Evolutionary conservation across 2,797 vertebrate genomes (phyloP).

Genomic region (Coregonus sp.): DNA sequence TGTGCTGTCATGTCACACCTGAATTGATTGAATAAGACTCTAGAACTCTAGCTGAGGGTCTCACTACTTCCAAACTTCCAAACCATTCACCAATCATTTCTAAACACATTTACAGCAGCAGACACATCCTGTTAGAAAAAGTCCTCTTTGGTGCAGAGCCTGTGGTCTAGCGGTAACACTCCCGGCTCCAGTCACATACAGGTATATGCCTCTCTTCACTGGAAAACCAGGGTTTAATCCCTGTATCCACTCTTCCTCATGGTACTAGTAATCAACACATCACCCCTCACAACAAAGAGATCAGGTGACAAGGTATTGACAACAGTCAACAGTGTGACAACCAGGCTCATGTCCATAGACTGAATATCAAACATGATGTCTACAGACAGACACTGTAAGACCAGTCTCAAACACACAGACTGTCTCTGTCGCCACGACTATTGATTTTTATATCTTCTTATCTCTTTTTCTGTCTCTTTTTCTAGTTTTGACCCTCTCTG

Average conservation of each 20-base stretch:
- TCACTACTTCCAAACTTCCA: not conserved
- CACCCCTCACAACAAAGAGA: not conserved
- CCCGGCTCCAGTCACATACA: not conserved
- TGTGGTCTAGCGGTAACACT: not conserved
- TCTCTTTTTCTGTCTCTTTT: slow-evolving; percentile 4
- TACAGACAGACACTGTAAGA: not conserved
- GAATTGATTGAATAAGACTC: not conserved
- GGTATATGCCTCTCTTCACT: not conserved
- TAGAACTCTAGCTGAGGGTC: not conserved
- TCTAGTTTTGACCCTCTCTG: slow-evolving; percentile 29
- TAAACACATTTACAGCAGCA: not conserved
- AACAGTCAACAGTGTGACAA: not conserved
- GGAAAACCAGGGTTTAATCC: not conserved
- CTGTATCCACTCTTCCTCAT: not conserved
- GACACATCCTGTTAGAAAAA: not conserved
- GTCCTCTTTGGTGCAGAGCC: not conserved
- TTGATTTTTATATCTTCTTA: not conserved
- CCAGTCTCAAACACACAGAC: not conserved
- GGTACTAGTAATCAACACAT: not conserved
- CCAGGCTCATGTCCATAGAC: not conserved
- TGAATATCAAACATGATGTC: not conserved
- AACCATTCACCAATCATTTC: not conserved
- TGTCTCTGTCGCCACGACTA: not conserved
- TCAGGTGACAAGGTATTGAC: not conserved
- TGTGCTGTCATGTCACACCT: slow-evolving; percentile 32